Evolutionary conservation across 2,888 invertebrate species (phyloP).

Genomic region (Teleogryllus oceanicus): DNA sequence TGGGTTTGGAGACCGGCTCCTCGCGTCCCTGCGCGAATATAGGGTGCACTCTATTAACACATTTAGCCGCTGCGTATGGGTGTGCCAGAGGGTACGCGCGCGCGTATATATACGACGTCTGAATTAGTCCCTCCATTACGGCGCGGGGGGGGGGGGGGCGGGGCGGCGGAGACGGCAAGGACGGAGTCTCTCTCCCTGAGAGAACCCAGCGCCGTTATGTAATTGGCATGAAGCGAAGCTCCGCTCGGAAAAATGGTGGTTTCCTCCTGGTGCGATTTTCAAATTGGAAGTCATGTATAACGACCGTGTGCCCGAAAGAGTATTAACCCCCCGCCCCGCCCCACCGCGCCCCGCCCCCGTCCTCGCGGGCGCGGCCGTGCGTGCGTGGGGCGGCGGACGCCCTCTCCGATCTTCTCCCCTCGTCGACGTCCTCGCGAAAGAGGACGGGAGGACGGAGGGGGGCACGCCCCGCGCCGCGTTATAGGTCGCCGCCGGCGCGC

Average conservation of each 20-base stretch:
- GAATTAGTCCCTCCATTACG: slow-evolving; percentile 25
- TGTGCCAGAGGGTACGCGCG: not conserved
- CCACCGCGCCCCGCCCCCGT: not conserved
- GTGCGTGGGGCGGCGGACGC: too few species aligned
- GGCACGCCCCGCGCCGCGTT: not conserved
- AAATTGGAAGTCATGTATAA: slow-evolving; percentile 36
- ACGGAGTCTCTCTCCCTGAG: not conserved
- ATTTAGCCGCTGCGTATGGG: slow-evolving; percentile 12
- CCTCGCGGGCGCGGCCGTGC: too few species aligned
- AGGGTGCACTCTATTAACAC: slow-evolving; percentile 19
- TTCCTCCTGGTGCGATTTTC: slow-evolving; percentile 32
- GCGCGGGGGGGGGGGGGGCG: not conserved
- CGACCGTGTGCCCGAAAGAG: slow-evolving; percentile 23
- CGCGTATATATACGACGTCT: slow-evolving; percentile 20
- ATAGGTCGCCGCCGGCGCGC: not conserved
- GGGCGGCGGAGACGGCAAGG: not conserved
- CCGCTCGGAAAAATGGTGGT: slow-evolving; percentile 27
- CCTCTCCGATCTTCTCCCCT: too few species aligned
- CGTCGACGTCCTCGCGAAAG: too few species aligned
- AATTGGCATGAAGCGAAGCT: slow-evolving; percentile 28
- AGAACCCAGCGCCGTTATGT: slow-evolving; percentile 18
- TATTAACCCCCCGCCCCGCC: slow-evolving; percentile 22
- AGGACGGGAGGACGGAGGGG: too few species aligned
- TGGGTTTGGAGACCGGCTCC: not conserved
- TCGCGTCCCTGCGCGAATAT: not conserved